Evolutionary conservation across 2,888 invertebrate genomes (phyloP).

Genomic region (Aethes cnicana): DNA sequence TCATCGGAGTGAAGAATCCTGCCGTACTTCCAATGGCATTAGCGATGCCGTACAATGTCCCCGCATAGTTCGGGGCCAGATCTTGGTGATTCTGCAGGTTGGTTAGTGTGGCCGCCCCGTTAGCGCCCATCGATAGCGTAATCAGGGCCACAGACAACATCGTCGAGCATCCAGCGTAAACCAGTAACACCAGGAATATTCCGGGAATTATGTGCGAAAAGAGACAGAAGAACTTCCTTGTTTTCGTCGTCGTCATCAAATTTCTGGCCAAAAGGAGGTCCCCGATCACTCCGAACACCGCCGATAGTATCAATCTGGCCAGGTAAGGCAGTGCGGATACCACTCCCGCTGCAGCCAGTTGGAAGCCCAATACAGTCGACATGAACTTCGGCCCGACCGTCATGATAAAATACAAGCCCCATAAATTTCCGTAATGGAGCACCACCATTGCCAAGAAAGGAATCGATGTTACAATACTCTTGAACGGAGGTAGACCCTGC

Average conservation of each 20-base stretch:
- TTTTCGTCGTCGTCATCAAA: conserved; percentile 68
- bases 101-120: conserved; percentile 84
- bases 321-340: conserved; percentile 87
- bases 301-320: conserved; percentile 85
- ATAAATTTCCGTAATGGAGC: conserved; percentile 89
- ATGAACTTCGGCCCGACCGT: conserved; percentile 89
- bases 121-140: conserved; percentile 86
- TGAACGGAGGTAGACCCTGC: conserved; percentile 86
- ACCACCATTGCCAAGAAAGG: conserved; percentile 86
- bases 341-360: conserved; percentile 86
- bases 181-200: conserved; percentile 76
- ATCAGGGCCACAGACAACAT: conserved; percentile 84
- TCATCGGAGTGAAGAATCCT: conserved; percentile 88
- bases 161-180: conserved; percentile 84
- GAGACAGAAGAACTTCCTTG: conserved; percentile 84
- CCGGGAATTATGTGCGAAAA: conserved; percentile 84
- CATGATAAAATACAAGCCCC: conserved; percentile 89
- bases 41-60: conserved; percentile 89
- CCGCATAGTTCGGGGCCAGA: conserved; percentile 89
- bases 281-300: conserved; percentile 87
- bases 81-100: conserved; percentile 87
- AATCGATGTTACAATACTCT: conserved; percentile 82
- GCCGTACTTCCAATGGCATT: conserved; percentile 88
- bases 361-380: conserved; percentile 87
- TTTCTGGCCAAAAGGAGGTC: conserved; percentile 81